phyloP scores from a whole-genome alignment of 92 coral and sea anemone species.

The Paragorgia papillata region DNA sequence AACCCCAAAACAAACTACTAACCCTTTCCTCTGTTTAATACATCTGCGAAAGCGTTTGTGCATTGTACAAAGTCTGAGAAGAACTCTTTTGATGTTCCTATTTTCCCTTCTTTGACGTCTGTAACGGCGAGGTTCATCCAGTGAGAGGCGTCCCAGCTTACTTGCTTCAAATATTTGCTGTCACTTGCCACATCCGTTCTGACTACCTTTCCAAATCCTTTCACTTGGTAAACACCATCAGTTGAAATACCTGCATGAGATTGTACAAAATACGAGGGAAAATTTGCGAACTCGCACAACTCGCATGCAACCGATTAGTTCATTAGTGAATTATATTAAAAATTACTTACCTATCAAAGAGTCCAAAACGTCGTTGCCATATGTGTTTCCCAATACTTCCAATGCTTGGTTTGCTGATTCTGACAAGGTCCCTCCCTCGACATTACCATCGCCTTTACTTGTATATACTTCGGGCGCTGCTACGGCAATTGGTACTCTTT shows the following conservation, averaged over 20 bases:
- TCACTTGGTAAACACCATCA: constrained; percentile 38
- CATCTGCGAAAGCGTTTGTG: constrained; percentile 26
- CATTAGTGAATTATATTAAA: background rate
- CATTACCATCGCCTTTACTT: background rate
- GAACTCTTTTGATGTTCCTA: constrained; percentile 15
- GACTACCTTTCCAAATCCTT: constrained; percentile 3
- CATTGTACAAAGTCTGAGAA: constrained; percentile 2
- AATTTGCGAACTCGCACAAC: no score
- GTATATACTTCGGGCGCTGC: constrained; percentile 28
- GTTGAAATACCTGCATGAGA: constrained; percentile 14
- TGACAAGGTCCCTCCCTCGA: constrained; percentile 8
- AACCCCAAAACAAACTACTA: background rate
- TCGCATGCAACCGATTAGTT: no score
- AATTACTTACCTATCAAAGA: constrained; percentile 18
- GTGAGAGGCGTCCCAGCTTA: constrained; percentile 28
- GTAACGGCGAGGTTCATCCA: constrained; percentile 25
- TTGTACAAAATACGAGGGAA: no score
- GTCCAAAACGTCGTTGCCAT: constrained; percentile 13
- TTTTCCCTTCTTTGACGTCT: constrained; percentile 33
- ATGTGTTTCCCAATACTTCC: constrained; percentile 7
- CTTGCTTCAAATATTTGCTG: background rate
- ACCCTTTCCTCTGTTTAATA: constrained; percentile 37
- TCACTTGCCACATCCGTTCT: background rate
- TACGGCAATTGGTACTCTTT: constrained; percentile 19
- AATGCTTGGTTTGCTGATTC: constrained; percentile 27